Evolutionary conservation across 2,113 vertebrate species (phyloP).

Genomic region (Bagarius yarrelli): DNA sequence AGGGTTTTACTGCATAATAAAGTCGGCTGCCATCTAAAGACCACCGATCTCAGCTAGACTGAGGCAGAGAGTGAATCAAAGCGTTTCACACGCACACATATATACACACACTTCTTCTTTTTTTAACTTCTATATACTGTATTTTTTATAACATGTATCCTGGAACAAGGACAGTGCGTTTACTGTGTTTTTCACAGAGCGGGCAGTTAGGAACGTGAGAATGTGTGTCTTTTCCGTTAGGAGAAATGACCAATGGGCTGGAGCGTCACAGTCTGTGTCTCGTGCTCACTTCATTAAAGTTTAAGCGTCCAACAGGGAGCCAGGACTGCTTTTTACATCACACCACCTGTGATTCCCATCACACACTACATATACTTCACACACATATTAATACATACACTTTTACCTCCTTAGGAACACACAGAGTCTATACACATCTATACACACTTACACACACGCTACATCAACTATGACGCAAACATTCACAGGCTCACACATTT

Average conservation of each 20-base stretch:
- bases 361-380: slow-evolving; percentile 50
- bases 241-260: slow-evolving; percentile 47
- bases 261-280: slow-evolving; percentile 71
- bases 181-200: slow-evolving; percentile 53
- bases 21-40: slow-evolving; percentile 59
- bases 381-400: slow-evolving; percentile 47
- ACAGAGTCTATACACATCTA: slow-evolving; percentile 33
- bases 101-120: slow-evolving; percentile 26
- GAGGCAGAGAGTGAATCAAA: slow-evolving; percentile 15
- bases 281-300: slow-evolving; percentile 74
- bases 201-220: slow-evolving; percentile 22
- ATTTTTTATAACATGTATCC: slow-evolving; percentile 32
- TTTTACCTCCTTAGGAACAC: slow-evolving; percentile 53
- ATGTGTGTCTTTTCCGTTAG: slow-evolving; percentile 45
- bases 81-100: slow-evolving; percentile 41
- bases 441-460: slow-evolving; percentile 23
- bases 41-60: slow-evolving; percentile 36
- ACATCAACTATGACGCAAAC: slow-evolving; percentile 49
- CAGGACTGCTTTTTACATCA: slow-evolving; percentile 67
- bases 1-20: slow-evolving; percentile 61
- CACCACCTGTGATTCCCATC: slow-evolving; percentile 74
- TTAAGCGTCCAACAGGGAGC: slow-evolving; percentile 69
- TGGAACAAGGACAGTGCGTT: slow-evolving; percentile 37
- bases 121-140: slow-evolving; percentile 52
- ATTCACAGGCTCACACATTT: slow-evolving; percentile 48